These are phyloP conservation scores for Ophion ventricosus DNA, from an alignment of 2,888 invertebrate species.

Conservation along the genomic window DNA sequence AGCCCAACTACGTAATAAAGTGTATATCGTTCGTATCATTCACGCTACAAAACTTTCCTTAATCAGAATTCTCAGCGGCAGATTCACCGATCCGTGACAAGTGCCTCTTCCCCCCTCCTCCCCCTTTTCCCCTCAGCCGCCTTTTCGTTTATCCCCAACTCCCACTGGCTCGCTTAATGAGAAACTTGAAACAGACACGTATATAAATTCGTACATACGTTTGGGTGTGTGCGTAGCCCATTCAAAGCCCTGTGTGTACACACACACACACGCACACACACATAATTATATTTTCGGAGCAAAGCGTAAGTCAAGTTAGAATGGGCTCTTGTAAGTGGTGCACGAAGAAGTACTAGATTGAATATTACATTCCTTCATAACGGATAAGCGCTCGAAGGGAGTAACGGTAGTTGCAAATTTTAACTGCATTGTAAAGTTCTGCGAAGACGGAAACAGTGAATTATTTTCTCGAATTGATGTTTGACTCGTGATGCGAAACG, in stretches of 20 bases:
- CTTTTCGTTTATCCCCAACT: slow-evolving; percentile 4
- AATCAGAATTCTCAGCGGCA: slow-evolving; percentile 65
- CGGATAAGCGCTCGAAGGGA: background rate
- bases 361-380: slow-evolving; percentile 1
- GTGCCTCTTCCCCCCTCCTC: slow-evolving; percentile 39
- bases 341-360: slow-evolving; percentile 11
- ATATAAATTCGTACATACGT: slow-evolving; percentile 2
- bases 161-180: slow-evolving; percentile 57
- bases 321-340: slow-evolving; percentile 8
- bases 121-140: slow-evolving; percentile 1
- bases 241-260: background rate
- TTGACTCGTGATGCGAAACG: background rate
- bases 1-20: slow-evolving; percentile 45
- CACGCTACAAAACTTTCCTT: slow-evolving; percentile 66
- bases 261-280: background rate
- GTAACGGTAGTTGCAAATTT: background rate
- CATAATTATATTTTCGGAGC: slow-evolving; percentile 24
- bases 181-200: slow-evolving; percentile 60
- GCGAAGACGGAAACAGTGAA: background rate
- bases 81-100: slow-evolving; percentile 66
- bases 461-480: background rate
- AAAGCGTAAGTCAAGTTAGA: slow-evolving; percentile 33
- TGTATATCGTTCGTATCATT: slow-evolving; percentile 62
- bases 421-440: background rate
- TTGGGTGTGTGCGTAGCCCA: background rate